Conservation (phyloP, 2,113 vertebrate species). For the Condylura cristata region DNA sequence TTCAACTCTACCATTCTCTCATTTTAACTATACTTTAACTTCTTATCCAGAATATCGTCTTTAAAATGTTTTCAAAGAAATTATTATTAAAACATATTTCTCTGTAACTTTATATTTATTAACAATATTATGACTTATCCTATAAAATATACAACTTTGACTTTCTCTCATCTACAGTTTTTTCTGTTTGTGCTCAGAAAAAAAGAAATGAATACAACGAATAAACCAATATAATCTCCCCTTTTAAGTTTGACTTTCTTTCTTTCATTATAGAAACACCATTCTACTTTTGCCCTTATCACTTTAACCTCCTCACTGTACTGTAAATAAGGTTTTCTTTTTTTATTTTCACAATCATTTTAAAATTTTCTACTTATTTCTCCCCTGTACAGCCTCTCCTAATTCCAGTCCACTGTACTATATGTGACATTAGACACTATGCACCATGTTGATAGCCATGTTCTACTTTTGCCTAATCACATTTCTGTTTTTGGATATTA, state of each 20-base stretch:
- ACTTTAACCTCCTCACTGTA: neutral
- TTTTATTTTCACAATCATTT: neutral
- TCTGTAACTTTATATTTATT: neutral
- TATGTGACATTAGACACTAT: neutral
- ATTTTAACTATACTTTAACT: neutral
- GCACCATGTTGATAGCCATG: accelerated
- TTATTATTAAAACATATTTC: neutral
- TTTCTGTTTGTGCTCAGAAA: neutral
- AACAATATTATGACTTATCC: neutral
- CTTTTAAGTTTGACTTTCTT: neutral
- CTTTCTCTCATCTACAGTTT: neutral
- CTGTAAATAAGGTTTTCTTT: neutral
- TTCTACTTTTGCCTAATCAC: neutral
- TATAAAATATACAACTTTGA: neutral
- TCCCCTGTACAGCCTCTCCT: neutral
- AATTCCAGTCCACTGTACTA: neutral
- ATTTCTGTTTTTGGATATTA: neutral
- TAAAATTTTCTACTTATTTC: neutral
- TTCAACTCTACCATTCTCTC: neutral
- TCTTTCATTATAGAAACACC: constrained; percentile 24
- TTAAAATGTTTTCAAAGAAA: neutral
- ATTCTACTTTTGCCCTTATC: neutral
- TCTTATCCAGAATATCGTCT: neutral
- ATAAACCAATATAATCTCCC: neutral
- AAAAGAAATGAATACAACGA: neutral